Conservation (phyloP, 2,888 invertebrate genomes). For the Busseola fusca region DNA sequence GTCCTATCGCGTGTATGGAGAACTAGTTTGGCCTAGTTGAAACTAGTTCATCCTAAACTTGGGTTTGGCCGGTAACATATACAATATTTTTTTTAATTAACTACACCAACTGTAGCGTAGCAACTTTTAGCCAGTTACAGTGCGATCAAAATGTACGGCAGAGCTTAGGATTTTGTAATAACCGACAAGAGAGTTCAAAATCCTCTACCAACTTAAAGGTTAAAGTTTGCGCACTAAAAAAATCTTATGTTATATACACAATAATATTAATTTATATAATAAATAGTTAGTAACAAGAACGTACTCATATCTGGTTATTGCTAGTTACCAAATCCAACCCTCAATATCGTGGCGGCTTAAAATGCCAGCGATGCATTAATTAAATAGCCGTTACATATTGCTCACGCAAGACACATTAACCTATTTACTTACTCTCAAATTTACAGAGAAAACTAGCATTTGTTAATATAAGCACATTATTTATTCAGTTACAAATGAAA, state of each 20-base stretch:
- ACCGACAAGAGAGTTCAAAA: neutral
- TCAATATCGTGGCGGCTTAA: conserved; percentile 21
- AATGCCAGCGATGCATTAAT: conserved; percentile 31
- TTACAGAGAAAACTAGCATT: conserved; percentile 17
- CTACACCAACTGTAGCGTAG: neutral
- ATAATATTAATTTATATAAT: neutral
- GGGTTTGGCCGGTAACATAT: too few species aligned
- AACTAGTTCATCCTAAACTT: too few species aligned
- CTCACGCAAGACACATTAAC: conserved; percentile 33
- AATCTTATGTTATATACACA: neutral
- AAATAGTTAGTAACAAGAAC: conserved; percentile 11
- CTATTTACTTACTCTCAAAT: conserved; percentile 16
- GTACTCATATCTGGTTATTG: conserved; percentile 9
- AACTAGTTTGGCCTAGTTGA: too few species aligned
- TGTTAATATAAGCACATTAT: neutral
- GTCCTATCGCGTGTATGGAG: too few species aligned
- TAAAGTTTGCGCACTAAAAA: too few species aligned
- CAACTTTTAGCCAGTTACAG: too few species aligned
- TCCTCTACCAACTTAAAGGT: neutral
- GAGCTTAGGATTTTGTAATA: too few species aligned
- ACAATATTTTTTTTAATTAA: neutral
- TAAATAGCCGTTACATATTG: conserved; percentile 18
- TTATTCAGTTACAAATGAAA: conserved; percentile 8
- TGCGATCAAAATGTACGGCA: neutral
- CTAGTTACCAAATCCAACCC: conserved; percentile 6